These are phyloP conservation scores for Cyprinodon tularosa DNA, from an alignment of 2,113 vertebrate species.

Conservation along the genomic window DNA sequence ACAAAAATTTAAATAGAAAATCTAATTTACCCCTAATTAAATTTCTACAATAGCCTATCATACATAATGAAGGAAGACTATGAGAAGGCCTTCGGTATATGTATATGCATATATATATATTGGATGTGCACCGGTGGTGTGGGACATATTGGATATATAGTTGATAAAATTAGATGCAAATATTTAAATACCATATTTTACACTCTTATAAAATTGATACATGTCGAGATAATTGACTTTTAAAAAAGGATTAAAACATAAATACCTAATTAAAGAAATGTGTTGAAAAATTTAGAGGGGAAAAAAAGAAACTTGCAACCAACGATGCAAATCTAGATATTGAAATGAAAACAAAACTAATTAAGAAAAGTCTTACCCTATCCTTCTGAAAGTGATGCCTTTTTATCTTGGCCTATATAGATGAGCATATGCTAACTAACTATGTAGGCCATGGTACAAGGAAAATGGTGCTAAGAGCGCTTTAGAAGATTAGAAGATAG, in stretches of 20 bases:
- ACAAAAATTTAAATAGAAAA: slow-evolving; percentile 75
- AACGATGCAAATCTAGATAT: slow-evolving; percentile 1
- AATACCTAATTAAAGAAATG: neutral
- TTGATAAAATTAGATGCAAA: too few relatives aligned
- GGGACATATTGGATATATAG: too few relatives aligned
- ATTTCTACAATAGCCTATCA: slow-evolving; percentile 18
- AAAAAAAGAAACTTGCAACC: neutral
- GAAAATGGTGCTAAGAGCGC: slow-evolving; percentile 71
- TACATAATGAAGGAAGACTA: slow-evolving; percentile 50
- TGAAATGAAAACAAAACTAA: slow-evolving; percentile 16
- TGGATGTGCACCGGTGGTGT: neutral
- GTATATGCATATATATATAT: neutral
- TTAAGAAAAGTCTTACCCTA: slow-evolving; percentile 29
- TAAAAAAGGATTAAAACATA: neutral
- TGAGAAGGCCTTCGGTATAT: slow-evolving; percentile 50
- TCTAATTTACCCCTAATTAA: slow-evolving; percentile 69
- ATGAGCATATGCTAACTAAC: slow-evolving; percentile 38
- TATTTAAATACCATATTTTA: neutral
- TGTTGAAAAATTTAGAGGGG: neutral
- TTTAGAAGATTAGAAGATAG: slow-evolving; percentile 80
- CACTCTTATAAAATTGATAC: neutral
- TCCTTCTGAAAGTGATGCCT: slow-evolving; percentile 36
- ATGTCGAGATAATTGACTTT: neutral
- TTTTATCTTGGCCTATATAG: slow-evolving; percentile 41
- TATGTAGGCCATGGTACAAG: slow-evolving; percentile 74